Percentiles rank a stretch among this genome's conserved stretches.
Evolutionary conservation across 2,888 invertebrate genomes (phyloP).

Genomic region (Cenopis cana): DNA sequence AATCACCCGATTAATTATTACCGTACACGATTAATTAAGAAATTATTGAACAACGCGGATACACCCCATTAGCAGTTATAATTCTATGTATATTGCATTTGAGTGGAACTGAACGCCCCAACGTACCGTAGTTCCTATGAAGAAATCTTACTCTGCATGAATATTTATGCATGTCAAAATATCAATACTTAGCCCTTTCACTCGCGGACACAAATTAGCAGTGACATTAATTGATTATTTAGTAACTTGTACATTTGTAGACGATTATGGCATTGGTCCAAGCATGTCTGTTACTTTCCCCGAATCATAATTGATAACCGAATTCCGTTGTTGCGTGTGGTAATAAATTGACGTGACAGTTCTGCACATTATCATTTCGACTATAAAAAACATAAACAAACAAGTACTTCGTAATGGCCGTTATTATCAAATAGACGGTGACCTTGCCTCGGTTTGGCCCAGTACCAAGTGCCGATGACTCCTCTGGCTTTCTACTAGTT

Average conservation of each 20-base stretch:
- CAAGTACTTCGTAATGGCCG: slow-evolving; percentile 70
- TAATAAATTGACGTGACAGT: slow-evolving; percentile 26
- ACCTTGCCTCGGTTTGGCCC: slow-evolving; percentile 81
- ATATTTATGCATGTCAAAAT: slow-evolving; percentile 24
- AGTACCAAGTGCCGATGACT: slow-evolving; percentile 79
- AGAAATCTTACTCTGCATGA: slow-evolving; percentile 17
- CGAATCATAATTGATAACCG: slow-evolving; percentile 2
- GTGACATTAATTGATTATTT: slow-evolving; percentile 35
- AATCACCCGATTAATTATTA: slow-evolving; percentile 33
- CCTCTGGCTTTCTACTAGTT: slow-evolving; percentile 77
- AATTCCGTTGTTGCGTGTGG: slow-evolving; percentile 8
- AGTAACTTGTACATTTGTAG: slow-evolving; percentile 26
- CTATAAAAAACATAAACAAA: slow-evolving; percentile 77
- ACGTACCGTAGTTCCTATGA: slow-evolving; percentile 25
- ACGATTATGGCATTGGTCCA: slow-evolving; percentile 35
- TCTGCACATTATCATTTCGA: slow-evolving; percentile 19
- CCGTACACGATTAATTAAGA: slow-evolving; percentile 37
- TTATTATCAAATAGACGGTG: slow-evolving; percentile 76
- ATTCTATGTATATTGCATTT: slow-evolving; percentile 45
- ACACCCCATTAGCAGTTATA: slow-evolving; percentile 52
- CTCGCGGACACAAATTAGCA: slow-evolving; percentile 14
- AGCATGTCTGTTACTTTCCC: slow-evolving; percentile 30
- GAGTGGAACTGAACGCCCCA: slow-evolving; percentile 49
- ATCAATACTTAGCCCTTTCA: slow-evolving; percentile 24
- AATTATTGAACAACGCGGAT: slow-evolving; percentile 44